Conservation (phyloP, 1,140 invertebrate species). For the Archegozetes longisetosus region DNA sequence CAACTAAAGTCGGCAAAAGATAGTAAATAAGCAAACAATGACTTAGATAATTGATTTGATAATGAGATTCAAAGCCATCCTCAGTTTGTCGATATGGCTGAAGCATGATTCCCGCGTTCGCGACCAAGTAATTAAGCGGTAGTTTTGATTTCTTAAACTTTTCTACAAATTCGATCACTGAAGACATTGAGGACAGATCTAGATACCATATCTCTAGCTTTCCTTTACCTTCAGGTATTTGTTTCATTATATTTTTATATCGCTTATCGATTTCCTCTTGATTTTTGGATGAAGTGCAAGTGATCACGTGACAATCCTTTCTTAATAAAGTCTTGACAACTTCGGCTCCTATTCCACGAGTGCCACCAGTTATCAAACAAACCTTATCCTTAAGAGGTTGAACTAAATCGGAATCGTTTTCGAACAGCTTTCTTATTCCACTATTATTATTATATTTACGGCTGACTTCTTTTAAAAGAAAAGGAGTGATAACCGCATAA, state of each 20-base stretch:
- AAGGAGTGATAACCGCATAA: constrained; percentile 7
- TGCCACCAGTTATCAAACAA: constrained; percentile 50
- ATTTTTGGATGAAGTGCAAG: constrained; percentile 31
- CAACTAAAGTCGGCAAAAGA: constrained; percentile 51
- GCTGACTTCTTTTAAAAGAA: constrained; percentile 1
- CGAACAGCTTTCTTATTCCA: constrained; percentile 4
- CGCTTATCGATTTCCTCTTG: not conserved
- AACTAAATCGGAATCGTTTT: not conserved
- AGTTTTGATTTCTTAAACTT: not conserved
- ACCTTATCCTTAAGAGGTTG: not conserved
- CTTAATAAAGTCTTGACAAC: constrained; percentile 60
- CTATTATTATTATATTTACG: constrained; percentile 3
- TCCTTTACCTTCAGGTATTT: not conserved
- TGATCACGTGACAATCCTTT: constrained; percentile 66
- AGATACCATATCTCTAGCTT: constrained; percentile 32
- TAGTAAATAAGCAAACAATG: constrained; percentile 75
- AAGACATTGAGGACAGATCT: constrained; percentile 44
- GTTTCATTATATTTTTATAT: not conserved
- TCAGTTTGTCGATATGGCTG: constrained; percentile 50
- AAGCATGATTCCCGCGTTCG: constrained; percentile 70
- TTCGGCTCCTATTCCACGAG: constrained; percentile 67
- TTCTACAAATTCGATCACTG: constrained; percentile 54
- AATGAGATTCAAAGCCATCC: constrained; percentile 66
- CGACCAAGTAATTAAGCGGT: constrained; percentile 28
- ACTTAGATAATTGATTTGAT: constrained; percentile 65